Evolutionary conservation across 2,888 invertebrate genomes (phyloP), one percentile per base, ranked within the genome.

Genomic region (Pyrgus malvae): DNA sequence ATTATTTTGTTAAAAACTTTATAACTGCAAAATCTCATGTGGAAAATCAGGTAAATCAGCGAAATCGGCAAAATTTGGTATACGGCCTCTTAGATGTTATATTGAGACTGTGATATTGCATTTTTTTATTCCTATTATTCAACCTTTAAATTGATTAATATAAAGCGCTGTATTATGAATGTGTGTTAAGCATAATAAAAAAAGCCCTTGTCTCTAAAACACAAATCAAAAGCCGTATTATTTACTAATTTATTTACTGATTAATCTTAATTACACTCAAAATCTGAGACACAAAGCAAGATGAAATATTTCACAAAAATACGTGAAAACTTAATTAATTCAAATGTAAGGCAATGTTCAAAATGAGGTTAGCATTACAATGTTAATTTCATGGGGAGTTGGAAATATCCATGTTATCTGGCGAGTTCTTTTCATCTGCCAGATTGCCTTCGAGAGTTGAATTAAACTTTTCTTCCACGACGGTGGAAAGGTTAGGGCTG

Each of bases 341-440:
- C 35, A 51, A 49, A 57, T 42, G 17, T 51, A 53, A 58, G 44
- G 49, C 49, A 45, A 53, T 56, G 31, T 53, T 25, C 49, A 37
- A 27, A 21, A 48, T 46, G 27, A 44, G 29, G 48, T 40, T 19
- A 16, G 17, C 37, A 29, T 53, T 51, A 23, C 48, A 46, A 50
- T 54, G 48, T 14, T 50, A 46, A 50, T 54, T 50, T 14, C 91
- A 95, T 50, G 95, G 95, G 56, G 95, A 95, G 81, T 95, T 94
- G 11, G 95, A 95, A 79, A 95, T 95, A 77, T 95, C 95, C 95
- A 95, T 95, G 74, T 95, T 94, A 78, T 94, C 94, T 1, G 93
- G 90, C 9, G 93, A 93, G 64, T 89, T 83, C 59, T 92, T 92
- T 65, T 93, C 93, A 56, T 93, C 92, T 5, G 37, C 51, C 9